Conservation (phyloP, 2,888 invertebrate species). For the Pseudanteris insignis region DNA sequence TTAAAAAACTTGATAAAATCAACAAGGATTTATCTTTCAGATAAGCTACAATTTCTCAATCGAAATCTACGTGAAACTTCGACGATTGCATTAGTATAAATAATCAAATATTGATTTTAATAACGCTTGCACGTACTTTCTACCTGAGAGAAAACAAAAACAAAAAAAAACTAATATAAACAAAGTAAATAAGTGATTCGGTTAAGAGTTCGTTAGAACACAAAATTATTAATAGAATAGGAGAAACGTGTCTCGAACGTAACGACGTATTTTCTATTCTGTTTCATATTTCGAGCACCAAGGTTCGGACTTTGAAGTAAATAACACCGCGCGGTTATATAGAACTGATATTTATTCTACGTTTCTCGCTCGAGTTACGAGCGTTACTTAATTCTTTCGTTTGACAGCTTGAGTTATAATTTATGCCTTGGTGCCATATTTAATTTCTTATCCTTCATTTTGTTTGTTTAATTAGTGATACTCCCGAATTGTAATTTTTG, state of each 20-base stretch:
- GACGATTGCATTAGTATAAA: too few relatives aligned
- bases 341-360: conserved; percentile 3
- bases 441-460: conserved; percentile 7
- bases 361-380: not conserved
- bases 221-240: too few relatives aligned
- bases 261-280: not conserved
- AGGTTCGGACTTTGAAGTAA: not conserved
- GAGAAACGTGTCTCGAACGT: too few relatives aligned
- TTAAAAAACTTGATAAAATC: too few relatives aligned
- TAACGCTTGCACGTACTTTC: too few relatives aligned
- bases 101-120: too few relatives aligned
- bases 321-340: not conserved
- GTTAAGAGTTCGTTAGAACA: not conserved
- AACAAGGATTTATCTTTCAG: too few relatives aligned
- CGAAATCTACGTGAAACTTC: too few relatives aligned
- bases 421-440: conserved; percentile 18
- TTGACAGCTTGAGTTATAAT: conserved; percentile 9
- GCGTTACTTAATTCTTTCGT: not conserved
- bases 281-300: not conserved
- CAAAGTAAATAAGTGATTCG: too few relatives aligned
- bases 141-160: too few relatives aligned
- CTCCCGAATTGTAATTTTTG: conserved; percentile 57
- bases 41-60: too few relatives aligned
- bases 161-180: too few relatives aligned
- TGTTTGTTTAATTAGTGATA: conserved; percentile 19